phyloP scores from a whole-genome alignment of 2,113 vertebrate species.

The Tricholaema leucomelas region DNA sequence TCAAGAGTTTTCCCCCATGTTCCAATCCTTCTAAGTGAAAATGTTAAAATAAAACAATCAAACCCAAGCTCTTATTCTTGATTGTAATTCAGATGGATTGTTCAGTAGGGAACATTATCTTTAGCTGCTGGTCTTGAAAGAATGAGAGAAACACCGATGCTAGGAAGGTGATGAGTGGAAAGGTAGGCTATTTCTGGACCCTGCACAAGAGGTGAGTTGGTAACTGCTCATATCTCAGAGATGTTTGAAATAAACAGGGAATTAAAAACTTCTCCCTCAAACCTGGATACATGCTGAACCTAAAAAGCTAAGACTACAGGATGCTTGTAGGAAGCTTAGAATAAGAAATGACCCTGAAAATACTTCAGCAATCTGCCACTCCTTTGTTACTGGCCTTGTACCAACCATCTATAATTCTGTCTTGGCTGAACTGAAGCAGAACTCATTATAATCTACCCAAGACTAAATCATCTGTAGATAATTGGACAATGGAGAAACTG shows the following conservation, averaged over 20 bases:
- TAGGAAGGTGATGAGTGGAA: not conserved
- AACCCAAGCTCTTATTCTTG: not conserved
- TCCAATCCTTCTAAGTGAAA: not conserved
- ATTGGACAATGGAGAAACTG: conserved; percentile 23
- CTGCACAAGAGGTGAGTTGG: not conserved
- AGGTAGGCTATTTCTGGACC: not conserved
- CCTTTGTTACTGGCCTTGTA: conserved; percentile 25
- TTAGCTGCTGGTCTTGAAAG: not conserved
- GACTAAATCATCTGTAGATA: conserved; percentile 43
- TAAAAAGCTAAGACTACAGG: not conserved
- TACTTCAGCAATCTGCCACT: conserved; percentile 6
- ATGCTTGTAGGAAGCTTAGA: not conserved
- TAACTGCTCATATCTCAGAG: not conserved
- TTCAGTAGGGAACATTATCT: not conserved
- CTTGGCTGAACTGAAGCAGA: conserved; percentile 48
- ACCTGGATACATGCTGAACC: not conserved
- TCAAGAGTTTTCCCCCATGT: not conserved
- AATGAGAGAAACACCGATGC: not conserved
- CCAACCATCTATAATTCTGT: not conserved
- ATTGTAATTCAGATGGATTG: not conserved
- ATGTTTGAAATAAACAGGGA: not conserved
- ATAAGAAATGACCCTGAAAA: conserved; percentile 32
- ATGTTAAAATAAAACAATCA: not conserved
- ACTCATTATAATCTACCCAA: conserved; percentile 40
- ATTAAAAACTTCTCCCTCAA: not conserved